phyloP scores from a whole-genome alignment of 2,113 vertebrate genomes.

The Oreochromis aureus region DNA sequence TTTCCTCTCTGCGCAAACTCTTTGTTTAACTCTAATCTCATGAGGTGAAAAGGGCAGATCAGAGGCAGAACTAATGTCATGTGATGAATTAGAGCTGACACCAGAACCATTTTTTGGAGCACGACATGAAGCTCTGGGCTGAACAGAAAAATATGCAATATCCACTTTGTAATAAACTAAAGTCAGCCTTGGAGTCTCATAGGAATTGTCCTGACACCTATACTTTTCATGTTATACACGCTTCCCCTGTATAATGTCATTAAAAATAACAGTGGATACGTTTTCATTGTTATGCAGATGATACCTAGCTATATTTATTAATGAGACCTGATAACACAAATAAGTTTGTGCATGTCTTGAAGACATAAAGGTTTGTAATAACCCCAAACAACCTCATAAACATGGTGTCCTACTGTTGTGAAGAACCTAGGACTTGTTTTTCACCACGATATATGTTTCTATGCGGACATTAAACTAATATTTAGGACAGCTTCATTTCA shows the following conservation, averaged over 20 bases:
- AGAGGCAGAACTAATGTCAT: background rate
- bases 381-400: background rate
- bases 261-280: fast-evolving
- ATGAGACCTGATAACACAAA: background rate
- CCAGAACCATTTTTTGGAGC: background rate
- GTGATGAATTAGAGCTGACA: background rate
- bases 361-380: fast-evolving
- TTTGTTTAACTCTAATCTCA: conserved; percentile 11
- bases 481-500: background rate
- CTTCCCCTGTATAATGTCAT: fast-evolving
- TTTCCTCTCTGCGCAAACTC: background rate
- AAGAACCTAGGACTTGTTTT: fast-evolving
- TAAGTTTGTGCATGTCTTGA: background rate
- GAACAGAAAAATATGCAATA: background rate
- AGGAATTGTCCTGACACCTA: background rate
- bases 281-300: background rate
- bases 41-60: background rate
- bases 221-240: fast-evolving
- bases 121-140: background rate
- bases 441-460: background rate
- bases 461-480: background rate
- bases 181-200: background rate
- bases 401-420: background rate
- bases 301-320: background rate
- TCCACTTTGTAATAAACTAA: background rate